Conservation (phyloP, 2,113 vertebrate genomes). For the Nerophis lumbriciformis region DNA sequence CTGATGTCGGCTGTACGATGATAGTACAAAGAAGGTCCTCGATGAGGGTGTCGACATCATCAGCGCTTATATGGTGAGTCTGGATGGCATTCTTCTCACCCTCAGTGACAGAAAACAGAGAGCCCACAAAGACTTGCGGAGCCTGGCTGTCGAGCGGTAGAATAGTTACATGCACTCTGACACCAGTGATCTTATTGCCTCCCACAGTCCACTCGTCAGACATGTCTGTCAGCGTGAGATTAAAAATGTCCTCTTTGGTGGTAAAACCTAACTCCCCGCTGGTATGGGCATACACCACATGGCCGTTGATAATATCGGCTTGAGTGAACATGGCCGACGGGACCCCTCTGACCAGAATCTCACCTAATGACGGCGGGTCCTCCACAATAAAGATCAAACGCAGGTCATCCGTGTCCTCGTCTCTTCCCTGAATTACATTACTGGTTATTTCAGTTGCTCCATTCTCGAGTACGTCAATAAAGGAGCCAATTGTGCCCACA, state of each 20-base stretch:
- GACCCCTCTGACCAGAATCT: constrained; percentile 80
- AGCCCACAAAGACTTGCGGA: constrained; percentile 79
- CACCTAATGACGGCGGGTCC: constrained; percentile 77
- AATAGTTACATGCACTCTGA: constrained; percentile 87
- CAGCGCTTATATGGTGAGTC: constrained; percentile 74
- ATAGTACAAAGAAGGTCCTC: constrained; percentile 92
- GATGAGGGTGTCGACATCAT: constrained; percentile 80
- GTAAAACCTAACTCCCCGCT: constrained; percentile 85
- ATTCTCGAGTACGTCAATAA: constrained; percentile 88
- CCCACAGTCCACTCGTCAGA: constrained; percentile 87
- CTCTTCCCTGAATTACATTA: constrained; percentile 80
- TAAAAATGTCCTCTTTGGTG: constrained; percentile 84
- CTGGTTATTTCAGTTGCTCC: constrained; percentile 87
- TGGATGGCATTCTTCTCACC: constrained; percentile 80
- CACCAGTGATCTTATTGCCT: constrained; percentile 78
- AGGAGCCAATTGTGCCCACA: constrained; percentile 82
- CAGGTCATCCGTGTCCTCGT: constrained; percentile 83
- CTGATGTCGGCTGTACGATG: constrained; percentile 83
- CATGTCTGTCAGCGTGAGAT: constrained; percentile 84
- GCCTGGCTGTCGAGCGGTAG: constrained; percentile 89
- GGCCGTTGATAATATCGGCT: constrained; percentile 85
- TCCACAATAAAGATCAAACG: constrained; percentile 88
- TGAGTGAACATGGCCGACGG: constrained; percentile 83
- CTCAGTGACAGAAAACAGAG: constrained; percentile 78
- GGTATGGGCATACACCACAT: constrained; percentile 84